These are phyloP conservation scores for Colletes gigas DNA, from an alignment of 1,140 invertebrate species.

Conservation along the genomic window DNA sequence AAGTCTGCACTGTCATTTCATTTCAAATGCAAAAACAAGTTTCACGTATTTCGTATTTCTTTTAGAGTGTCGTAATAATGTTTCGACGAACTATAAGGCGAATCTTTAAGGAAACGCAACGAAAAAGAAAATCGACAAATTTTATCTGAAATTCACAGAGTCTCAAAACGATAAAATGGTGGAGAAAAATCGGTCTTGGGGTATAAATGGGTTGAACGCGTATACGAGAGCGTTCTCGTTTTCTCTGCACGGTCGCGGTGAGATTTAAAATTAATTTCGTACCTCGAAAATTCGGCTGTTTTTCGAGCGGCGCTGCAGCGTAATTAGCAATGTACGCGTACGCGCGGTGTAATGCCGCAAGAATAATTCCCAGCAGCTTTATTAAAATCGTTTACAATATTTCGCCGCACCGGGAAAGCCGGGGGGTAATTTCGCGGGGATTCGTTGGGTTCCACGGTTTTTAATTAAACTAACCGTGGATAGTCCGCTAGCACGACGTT, in stretches of 20 bases:
- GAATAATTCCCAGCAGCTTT: constrained; percentile 21
- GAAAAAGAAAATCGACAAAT: too few relatives aligned
- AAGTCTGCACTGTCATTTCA: too few relatives aligned
- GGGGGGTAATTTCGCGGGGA: constrained; percentile 2
- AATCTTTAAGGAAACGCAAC: too few relatives aligned
- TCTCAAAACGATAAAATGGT: too few relatives aligned
- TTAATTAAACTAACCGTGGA: constrained; percentile 66
- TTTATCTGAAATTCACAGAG: too few relatives aligned
- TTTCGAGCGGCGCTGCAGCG: neutral
- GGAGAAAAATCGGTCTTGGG: neutral
- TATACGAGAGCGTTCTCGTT: neutral
- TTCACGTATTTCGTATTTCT: too few relatives aligned
- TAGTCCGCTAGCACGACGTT: constrained; percentile 5
- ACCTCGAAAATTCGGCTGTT: neutral
- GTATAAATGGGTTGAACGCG: neutral
- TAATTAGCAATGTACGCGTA: constrained; percentile 1
- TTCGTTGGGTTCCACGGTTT: constrained; percentile 53
- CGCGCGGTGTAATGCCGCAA: neutral
- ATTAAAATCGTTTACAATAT: constrained; percentile 25
- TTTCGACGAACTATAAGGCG: too few relatives aligned
- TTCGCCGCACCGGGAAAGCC: neutral
- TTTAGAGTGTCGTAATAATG: too few relatives aligned
- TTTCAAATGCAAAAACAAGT: too few relatives aligned
- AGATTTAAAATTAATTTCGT: neutral
- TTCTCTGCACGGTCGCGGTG: too few relatives aligned